These are phyloP conservation scores for Protaetia brevitarsis DNA, from an alignment of 1,140 invertebrate genomes.

Conservation along the genomic window DNA sequence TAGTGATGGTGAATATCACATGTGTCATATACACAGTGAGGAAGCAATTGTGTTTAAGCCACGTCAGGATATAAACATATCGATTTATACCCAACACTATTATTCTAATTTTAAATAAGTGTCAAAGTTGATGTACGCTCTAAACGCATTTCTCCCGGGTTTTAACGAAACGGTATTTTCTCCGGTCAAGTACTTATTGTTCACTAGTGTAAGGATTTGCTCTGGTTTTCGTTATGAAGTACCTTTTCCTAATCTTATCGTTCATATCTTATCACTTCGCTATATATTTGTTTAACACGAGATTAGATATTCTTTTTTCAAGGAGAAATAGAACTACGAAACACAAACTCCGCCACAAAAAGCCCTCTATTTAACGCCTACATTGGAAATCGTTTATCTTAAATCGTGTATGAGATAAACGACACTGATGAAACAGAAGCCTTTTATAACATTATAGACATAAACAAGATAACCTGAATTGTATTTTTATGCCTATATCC, in stretches of 20 bases:
- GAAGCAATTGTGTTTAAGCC: slow-evolving; percentile 8
- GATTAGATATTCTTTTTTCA: background rate
- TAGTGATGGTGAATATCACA: slow-evolving; percentile 1
- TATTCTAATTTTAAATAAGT: slow-evolving; percentile 14
- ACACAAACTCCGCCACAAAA: too few relatives aligned
- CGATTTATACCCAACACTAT: background rate
- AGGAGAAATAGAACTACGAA: too few relatives aligned
- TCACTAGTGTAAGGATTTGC: background rate
- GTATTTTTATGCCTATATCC: too few relatives aligned
- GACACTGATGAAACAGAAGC: too few relatives aligned
- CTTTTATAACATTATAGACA: too few relatives aligned
- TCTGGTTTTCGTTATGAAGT: background rate
- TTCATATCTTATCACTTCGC: slow-evolving; percentile 12
- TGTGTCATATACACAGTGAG: slow-evolving; percentile 14
- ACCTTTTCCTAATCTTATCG: background rate
- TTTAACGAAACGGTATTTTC: background rate
- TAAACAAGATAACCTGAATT: too few relatives aligned
- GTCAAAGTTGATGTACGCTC: slow-evolving; percentile 1
- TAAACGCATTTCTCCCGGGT: background rate
- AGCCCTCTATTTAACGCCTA: too few relatives aligned
- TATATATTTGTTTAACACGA: background rate
- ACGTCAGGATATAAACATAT: slow-evolving; percentile 9
- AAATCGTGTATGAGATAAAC: too few relatives aligned
- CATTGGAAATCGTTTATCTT: too few relatives aligned
- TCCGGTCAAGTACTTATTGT: background rate